Percentiles rank a stretch among this genome's conserved stretches.
phyloP scores from a whole-genome alignment of 2,113 vertebrate genomes.

The Pionites leucogaster region DNA sequence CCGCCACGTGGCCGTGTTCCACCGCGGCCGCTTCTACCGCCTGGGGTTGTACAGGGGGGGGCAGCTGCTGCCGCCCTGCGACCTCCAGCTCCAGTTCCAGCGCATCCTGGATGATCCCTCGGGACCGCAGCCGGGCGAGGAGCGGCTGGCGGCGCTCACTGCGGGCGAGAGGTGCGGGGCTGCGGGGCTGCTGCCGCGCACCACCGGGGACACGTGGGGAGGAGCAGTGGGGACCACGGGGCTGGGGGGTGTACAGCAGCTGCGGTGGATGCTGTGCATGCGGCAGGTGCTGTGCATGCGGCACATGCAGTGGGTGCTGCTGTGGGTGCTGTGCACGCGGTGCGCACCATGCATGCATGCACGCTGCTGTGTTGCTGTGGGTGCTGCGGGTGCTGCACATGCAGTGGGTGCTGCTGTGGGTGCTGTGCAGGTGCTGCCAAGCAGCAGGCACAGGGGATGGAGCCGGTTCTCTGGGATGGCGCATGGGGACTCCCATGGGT shows the following conservation, averaged over 20 bases:
- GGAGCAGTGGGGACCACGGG: too few species aligned
- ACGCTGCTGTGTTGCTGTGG: too few species aligned
- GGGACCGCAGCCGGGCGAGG: constrained; percentile 84
- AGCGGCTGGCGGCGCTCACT: constrained; percentile 85
- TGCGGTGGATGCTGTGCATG: background rate
- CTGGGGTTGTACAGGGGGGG: constrained; percentile 88
- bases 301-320: too few species aligned
- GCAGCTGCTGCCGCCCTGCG: constrained; percentile 81
- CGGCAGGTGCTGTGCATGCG: too few species aligned
- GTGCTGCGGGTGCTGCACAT: fast-evolving
- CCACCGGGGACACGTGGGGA: too few species aligned
- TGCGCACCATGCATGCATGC: too few species aligned
- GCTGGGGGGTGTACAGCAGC: too few species aligned
- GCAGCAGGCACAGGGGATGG: too few species aligned
- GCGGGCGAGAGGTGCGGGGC: constrained; percentile 83
- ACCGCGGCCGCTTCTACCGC: constrained; percentile 88
- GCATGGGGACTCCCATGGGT: background rate
- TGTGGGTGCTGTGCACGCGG: background rate
- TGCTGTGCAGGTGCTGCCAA: too few species aligned
- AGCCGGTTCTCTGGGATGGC: too few species aligned
- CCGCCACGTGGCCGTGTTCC: constrained; percentile 89
- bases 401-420: too few species aligned
- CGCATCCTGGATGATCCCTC: constrained; percentile 86
- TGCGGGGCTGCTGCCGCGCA: too few species aligned
- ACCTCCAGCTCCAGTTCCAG: constrained; percentile 91